Percentiles rank a stretch among this genome's conserved stretches.
These are phyloP conservation scores for Xanthorhoe designata DNA, from an alignment of 2,888 invertebrate species.

Conservation along the genomic window DNA sequence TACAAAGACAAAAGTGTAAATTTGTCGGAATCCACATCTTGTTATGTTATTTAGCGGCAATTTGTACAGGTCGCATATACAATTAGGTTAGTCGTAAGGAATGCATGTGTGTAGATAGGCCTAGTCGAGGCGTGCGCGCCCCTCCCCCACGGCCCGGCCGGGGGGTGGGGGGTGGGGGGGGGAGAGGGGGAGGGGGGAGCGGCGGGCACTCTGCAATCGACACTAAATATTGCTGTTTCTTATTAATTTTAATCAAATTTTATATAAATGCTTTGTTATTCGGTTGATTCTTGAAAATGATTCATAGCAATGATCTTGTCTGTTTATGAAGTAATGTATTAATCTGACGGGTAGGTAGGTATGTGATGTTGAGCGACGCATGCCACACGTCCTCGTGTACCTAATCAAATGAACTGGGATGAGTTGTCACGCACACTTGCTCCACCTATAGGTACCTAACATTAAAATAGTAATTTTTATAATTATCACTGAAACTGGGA, in stretches of 20 bases:
- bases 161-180: not conserved
- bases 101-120: constrained; percentile 30
- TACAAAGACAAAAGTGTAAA: not conserved
- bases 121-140: constrained; percentile 14
- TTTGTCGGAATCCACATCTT: not conserved
- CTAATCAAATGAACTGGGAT: constrained; percentile 7
- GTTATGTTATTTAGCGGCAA: constrained; percentile 2
- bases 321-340: constrained; percentile 20
- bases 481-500: not conserved
- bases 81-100: constrained; percentile 29
- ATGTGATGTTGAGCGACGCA: constrained; percentile 1
- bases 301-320: constrained; percentile 1
- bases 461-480: constrained; percentile 9
- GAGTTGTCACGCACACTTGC: constrained; percentile 9
- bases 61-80: constrained; percentile 33
- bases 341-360: constrained; percentile 19
- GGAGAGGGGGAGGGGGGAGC: not conserved
- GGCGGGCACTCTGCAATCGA: constrained; percentile 5
- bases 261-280: constrained; percentile 32
- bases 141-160: not conserved
- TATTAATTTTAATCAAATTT: constrained; percentile 32
- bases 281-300: constrained; percentile 13
- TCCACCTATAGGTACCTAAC: constrained; percentile 7
- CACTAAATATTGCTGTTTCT: constrained; percentile 35
- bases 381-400: constrained; percentile 9